These are phyloP conservation scores for Phalanger gymnotis DNA, from an alignment of 2,797 vertebrate genomes.

Conservation along the genomic window DNA sequence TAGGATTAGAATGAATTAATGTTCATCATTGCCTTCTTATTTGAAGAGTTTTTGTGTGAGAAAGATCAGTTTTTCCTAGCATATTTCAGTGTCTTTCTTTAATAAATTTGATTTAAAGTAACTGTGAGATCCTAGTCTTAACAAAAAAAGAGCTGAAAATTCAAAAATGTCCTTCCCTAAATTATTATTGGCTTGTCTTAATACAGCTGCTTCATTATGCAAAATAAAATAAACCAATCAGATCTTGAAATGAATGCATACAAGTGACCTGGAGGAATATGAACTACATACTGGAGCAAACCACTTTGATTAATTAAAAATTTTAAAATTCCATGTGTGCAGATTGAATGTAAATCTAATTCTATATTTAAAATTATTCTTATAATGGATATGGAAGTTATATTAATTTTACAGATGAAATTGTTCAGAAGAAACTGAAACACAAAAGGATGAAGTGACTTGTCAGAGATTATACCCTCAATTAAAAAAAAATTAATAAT, in stretches of 20 bases:
- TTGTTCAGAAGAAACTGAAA: neutral
- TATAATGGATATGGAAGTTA: neutral
- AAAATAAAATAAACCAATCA: neutral
- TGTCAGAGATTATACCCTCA: neutral
- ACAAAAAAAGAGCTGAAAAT: conserved; percentile 1
- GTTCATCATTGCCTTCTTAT: conserved; percentile 14
- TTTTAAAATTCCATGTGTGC: neutral
- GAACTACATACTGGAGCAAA: neutral
- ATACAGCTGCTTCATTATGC: neutral
- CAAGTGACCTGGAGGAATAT: neutral
- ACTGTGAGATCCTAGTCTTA: neutral
- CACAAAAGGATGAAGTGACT: neutral
- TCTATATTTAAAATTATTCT: neutral
- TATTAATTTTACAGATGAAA: neutral
- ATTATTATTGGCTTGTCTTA: neutral
- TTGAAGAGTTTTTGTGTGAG: neutral
- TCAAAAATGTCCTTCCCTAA: neutral
- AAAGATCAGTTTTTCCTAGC: neutral
- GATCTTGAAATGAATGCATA: neutral
- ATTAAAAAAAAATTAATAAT: neutral
- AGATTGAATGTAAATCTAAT: neutral
- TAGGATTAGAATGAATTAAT: neutral
- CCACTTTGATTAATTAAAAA: neutral
- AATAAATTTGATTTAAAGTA: conserved; percentile 31
- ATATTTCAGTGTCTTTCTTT: conserved; percentile 6